phyloP scores from a whole-genome alignment of 1,140 invertebrate genomes.

The Archegozetes longisetosus region DNA sequence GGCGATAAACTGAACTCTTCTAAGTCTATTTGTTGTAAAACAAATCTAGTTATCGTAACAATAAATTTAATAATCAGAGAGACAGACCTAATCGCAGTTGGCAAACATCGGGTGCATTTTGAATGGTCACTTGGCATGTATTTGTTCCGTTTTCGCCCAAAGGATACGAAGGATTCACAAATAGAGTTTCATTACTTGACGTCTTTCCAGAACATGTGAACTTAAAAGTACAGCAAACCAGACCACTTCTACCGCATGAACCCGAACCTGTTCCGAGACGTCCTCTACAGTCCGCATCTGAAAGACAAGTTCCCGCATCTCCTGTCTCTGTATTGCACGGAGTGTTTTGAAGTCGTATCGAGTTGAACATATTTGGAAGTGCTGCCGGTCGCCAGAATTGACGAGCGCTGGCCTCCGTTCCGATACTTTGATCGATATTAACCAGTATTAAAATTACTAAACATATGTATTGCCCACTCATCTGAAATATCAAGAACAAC shows the following conservation, averaged over 20 bases:
- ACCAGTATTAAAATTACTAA: not conserved
- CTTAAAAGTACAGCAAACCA: constrained; percentile 27
- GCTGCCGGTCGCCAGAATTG: constrained; percentile 12
- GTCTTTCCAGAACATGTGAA: constrained; percentile 55
- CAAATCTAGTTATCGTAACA: not conserved
- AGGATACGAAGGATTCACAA: constrained; percentile 63
- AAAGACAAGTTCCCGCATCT: constrained; percentile 25
- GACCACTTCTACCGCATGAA: constrained; percentile 39
- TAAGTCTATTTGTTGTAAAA: constrained; percentile 46
- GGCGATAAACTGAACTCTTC: constrained; percentile 47
- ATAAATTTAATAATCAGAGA: not conserved
- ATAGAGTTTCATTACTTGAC: constrained; percentile 52
- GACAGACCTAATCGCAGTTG: constrained; percentile 47
- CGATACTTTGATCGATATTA: not conserved
- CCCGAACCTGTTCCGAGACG: constrained; percentile 28
- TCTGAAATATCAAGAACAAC: too few relatives aligned
- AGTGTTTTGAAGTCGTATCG: constrained; percentile 19
- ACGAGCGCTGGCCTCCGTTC: constrained; percentile 6
- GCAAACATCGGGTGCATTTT: constrained; percentile 45
- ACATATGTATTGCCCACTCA: not conserved
- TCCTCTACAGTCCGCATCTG: constrained; percentile 45
- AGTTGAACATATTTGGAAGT: not conserved
- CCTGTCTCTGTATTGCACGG: constrained; percentile 17
- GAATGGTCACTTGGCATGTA: constrained; percentile 51
- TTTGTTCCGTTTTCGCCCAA: constrained; percentile 44